Evolutionary conservation across 64 coral and sea anemone species (phyloP).

Genomic region (Platygyra sinensis): DNA sequence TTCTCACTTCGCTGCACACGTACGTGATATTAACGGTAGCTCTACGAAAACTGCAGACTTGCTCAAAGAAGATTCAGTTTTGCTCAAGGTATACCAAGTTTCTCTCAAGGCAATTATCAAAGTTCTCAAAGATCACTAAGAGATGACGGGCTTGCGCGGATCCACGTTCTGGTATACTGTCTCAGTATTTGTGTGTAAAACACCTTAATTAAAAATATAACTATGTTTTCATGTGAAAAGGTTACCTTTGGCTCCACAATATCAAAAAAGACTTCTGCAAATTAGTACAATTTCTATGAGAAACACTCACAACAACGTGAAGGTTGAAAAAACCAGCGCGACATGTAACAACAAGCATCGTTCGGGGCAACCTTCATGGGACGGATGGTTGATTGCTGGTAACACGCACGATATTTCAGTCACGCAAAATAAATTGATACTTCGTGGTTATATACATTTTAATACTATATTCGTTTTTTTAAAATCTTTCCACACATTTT

Average conservation of each 20-base stretch:
- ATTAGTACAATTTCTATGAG: neutral
- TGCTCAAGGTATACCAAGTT: neutral
- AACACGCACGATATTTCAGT: neutral
- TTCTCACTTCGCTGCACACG: neutral
- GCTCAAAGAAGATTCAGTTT: neutral
- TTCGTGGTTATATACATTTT: neutral
- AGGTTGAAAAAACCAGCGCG: too few relatives aligned
- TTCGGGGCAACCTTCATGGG: neutral
- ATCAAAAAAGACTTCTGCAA: too few relatives aligned
- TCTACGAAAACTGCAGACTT: neutral
- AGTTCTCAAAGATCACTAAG: conserved; percentile 14
- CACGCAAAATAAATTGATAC: neutral
- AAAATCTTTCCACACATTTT: neutral
- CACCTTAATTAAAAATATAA: too few relatives aligned
- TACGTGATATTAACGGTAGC: neutral
- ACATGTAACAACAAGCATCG: too few relatives aligned
- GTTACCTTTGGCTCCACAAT: too few relatives aligned
- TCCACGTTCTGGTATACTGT: neutral
- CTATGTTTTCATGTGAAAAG: neutral
- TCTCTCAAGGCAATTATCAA: neutral
- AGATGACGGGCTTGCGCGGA: neutral
- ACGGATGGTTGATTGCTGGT: conserved; percentile 1
- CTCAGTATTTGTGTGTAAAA: too few relatives aligned
- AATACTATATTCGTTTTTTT: neutral
- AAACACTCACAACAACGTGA: neutral